phyloP scores from a whole-genome alignment of 2,797 vertebrate genomes.

The Danio albolineatus region DNA sequence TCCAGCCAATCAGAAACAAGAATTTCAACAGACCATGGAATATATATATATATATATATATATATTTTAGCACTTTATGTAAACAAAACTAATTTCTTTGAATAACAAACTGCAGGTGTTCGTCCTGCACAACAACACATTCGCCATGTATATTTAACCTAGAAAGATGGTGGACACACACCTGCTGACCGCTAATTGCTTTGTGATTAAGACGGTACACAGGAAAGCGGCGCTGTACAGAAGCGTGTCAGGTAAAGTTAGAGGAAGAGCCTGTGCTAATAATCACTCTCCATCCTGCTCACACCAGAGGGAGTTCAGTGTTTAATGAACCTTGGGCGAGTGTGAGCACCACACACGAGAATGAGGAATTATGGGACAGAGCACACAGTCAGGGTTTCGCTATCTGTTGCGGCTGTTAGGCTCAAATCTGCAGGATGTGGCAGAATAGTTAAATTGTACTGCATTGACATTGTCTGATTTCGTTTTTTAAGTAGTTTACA shows the following conservation, averaged over 20 bases:
- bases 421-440: conserved; percentile 13
- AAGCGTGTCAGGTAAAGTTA: conserved; percentile 16
- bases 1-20: too few species aligned
- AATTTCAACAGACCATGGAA: too few species aligned
- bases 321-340: conserved; percentile 55
- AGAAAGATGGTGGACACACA: not conserved
- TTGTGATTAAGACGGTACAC: conserved; percentile 27
- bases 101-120: not conserved
- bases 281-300: conserved; percentile 38
- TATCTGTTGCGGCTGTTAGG: conserved; percentile 57
- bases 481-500: too few species aligned
- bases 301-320: conserved; percentile 40
- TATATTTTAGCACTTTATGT: not conserved
- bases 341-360: conserved; percentile 25
- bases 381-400: conserved; percentile 50
- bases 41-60: too few species aligned
- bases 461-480: not conserved
- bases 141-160: not conserved
- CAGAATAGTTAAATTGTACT: not conserved
- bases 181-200: conserved; percentile 34
- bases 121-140: not conserved
- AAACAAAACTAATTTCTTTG: not conserved
- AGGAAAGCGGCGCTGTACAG: conserved; percentile 36
- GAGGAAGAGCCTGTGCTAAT: conserved; percentile 25
- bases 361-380: conserved; percentile 59